phyloP scores from a whole-genome alignment of 2,888 invertebrate genomes.

The Hypena proboscidalis region DNA sequence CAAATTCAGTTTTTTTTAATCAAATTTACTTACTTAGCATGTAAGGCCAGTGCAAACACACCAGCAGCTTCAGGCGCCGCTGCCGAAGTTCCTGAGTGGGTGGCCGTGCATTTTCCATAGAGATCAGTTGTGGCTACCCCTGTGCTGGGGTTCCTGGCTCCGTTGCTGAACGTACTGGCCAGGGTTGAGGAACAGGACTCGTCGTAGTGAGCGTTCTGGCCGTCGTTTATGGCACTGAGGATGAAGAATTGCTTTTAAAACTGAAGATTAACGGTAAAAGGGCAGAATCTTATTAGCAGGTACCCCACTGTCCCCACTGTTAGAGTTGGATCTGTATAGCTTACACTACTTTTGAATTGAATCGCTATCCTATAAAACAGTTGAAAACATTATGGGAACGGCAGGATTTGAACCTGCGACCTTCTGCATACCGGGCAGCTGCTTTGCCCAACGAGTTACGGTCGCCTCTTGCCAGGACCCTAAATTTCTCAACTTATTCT shows the following conservation, averaged over 20 bases:
- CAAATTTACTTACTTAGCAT: slow-evolving; percentile 94
- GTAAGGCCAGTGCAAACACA: slow-evolving; percentile 98
- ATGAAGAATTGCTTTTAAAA: neutral
- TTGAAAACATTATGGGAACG: too few species aligned
- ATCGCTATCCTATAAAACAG: too few species aligned
- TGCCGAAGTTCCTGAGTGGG: slow-evolving; percentile 99
- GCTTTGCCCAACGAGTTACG: too few species aligned
- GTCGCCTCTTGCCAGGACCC: too few species aligned
- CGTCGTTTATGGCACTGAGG: slow-evolving; percentile 97
- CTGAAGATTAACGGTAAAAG: too few species aligned
- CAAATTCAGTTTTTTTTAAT: neutral
- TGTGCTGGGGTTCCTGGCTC: slow-evolving; percentile 98
- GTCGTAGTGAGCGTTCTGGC: slow-evolving; percentile 99
- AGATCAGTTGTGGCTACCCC: slow-evolving; percentile 99
- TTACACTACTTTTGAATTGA: too few species aligned
- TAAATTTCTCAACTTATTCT: too few species aligned
- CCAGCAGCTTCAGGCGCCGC: slow-evolving; percentile 99
- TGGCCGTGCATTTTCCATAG: slow-evolving; percentile 99
- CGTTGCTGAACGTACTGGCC: slow-evolving; percentile 99
- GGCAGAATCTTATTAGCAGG: neutral
- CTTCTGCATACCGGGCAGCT: too few species aligned
- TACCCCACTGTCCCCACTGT: too few species aligned
- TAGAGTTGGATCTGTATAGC: too few species aligned
- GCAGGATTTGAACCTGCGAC: too few species aligned
- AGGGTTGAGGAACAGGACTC: slow-evolving; percentile 99